Percentiles rank a stretch among this genome's conserved stretches.
phyloP scores from a whole-genome alignment of 2,888 invertebrate species.

The Dynastes grantii region DNA sequence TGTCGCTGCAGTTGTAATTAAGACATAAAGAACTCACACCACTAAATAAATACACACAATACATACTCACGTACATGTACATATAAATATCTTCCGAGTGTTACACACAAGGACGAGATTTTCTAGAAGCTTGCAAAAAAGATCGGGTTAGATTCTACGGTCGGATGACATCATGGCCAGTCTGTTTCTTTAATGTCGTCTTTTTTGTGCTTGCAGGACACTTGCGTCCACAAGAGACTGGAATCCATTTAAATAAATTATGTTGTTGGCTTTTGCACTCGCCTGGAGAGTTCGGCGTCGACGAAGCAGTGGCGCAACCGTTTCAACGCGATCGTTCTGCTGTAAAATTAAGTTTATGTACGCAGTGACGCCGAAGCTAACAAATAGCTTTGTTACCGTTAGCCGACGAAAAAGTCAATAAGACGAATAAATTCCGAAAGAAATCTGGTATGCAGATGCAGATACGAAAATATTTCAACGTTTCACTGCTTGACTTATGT shows the following conservation, averaged over 20 bases:
- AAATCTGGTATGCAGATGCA: slow-evolving; percentile 46
- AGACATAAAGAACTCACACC: slow-evolving; percentile 24
- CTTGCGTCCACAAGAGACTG: slow-evolving; percentile 40
- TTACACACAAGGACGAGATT: slow-evolving; percentile 32
- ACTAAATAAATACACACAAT: slow-evolving; percentile 6
- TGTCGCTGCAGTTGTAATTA: slow-evolving; percentile 13
- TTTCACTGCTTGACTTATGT: slow-evolving; percentile 11
- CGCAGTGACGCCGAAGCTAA: slow-evolving; percentile 36
- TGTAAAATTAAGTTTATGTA: slow-evolving; percentile 45
- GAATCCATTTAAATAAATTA: slow-evolving; percentile 47
- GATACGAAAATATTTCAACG: slow-evolving; percentile 23
- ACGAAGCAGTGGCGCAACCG: slow-evolving; percentile 22
- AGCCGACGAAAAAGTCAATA: slow-evolving; percentile 34
- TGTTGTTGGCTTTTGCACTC: slow-evolving; percentile 40
- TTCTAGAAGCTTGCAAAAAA: slow-evolving; percentile 46
- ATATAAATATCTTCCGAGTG: slow-evolving; percentile 30
- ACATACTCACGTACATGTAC: not conserved
- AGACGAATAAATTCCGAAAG: slow-evolving; percentile 16
- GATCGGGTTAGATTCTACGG: slow-evolving; percentile 33
- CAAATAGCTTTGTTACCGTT: slow-evolving; percentile 37
- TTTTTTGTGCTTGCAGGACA: slow-evolving; percentile 30
- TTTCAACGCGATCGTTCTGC: slow-evolving; percentile 26
- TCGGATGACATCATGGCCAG: slow-evolving; percentile 45
- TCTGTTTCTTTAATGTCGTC: slow-evolving; percentile 44
- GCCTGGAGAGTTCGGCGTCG: slow-evolving; percentile 3